phyloP scores from a whole-genome alignment of 2,888 invertebrate genomes.

The Callyntrura sp. region DNA sequence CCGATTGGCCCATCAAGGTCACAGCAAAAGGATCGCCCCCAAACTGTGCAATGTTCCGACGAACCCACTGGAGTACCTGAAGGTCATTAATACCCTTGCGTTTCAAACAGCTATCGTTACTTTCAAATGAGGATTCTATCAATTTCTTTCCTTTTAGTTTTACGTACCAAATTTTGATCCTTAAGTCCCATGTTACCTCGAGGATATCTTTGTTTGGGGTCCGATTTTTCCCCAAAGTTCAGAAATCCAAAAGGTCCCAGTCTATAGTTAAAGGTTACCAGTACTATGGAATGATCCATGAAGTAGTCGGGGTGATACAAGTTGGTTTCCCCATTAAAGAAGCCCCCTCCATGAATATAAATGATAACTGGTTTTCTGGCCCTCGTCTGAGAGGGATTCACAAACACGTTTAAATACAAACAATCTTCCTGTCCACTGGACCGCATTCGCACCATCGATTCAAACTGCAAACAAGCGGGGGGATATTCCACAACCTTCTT shows the following conservation, averaged over 20 bases:
- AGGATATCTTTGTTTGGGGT: constrained; percentile 10
- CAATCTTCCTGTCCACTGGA: constrained; percentile 7
- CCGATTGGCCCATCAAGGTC: constrained; percentile 59
- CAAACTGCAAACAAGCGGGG: constrained; percentile 12
- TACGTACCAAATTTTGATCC: constrained; percentile 71
- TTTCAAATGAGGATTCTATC: too few species aligned
- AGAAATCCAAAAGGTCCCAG: constrained; percentile 70
- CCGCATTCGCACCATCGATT: neutral
- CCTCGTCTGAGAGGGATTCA: neutral
- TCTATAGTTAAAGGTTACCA: constrained; percentile 79
- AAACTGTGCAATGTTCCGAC: constrained; percentile 64
- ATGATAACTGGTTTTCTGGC: constrained; percentile 61
- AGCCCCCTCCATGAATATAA: constrained; percentile 78
- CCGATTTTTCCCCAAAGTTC: constrained; percentile 11
- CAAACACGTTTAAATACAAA: too few species aligned
- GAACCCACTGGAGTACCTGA: constrained; percentile 68
- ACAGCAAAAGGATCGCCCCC: constrained; percentile 62
- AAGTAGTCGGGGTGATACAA: constrained; percentile 77
- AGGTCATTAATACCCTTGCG: too few species aligned
- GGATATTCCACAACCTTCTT: neutral
- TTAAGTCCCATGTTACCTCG: constrained; percentile 80
- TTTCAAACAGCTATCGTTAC: too few species aligned
- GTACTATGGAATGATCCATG: constrained; percentile 72
- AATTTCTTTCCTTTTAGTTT: too few species aligned
- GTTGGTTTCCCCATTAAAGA: constrained; percentile 59